Evolutionary conservation across 2,888 invertebrate genomes (phyloP).

Genomic region (Andrena minutula): DNA sequence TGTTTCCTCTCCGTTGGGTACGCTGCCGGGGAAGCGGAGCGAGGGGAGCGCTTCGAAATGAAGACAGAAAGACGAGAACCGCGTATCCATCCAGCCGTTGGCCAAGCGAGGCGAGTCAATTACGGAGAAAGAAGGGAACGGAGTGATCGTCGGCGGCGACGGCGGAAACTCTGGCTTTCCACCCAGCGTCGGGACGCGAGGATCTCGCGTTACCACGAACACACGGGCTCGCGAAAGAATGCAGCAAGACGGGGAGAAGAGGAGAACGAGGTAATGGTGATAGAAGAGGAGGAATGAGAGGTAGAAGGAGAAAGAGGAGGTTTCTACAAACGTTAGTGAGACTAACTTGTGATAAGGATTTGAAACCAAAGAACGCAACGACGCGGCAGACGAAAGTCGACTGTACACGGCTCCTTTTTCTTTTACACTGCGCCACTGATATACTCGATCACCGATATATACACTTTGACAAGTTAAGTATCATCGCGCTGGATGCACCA

Average conservation of each 20-base stretch:
- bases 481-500: constrained; percentile 51
- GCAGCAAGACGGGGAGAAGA: constrained; percentile 1
- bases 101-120: constrained; percentile 68
- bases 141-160: constrained; percentile 29
- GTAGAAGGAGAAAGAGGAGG: constrained; percentile 2
- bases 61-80: constrained; percentile 33
- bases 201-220: constrained; percentile 27
- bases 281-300: not conserved
- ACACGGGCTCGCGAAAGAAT: constrained; percentile 18
- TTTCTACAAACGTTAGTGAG: constrained; percentile 63
- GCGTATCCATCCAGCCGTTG: constrained; percentile 56
- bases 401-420: constrained; percentile 58
- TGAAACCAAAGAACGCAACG: constrained; percentile 79
- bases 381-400: constrained; percentile 68
- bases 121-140: constrained; percentile 37
- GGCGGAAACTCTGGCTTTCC: constrained; percentile 24
- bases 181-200: constrained; percentile 23
- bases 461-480: constrained; percentile 57
- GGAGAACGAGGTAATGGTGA: no score
- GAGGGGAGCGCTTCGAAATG: not conserved
- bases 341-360: constrained; percentile 81
- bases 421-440: constrained; percentile 63
- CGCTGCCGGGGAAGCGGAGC: constrained; percentile 40
- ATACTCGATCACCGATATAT: constrained; percentile 56
- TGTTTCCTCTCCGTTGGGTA: constrained; percentile 11